phyloP scores from a whole-genome alignment of 2,888 invertebrate genomes.

The Parelbella ahira region DNA sequence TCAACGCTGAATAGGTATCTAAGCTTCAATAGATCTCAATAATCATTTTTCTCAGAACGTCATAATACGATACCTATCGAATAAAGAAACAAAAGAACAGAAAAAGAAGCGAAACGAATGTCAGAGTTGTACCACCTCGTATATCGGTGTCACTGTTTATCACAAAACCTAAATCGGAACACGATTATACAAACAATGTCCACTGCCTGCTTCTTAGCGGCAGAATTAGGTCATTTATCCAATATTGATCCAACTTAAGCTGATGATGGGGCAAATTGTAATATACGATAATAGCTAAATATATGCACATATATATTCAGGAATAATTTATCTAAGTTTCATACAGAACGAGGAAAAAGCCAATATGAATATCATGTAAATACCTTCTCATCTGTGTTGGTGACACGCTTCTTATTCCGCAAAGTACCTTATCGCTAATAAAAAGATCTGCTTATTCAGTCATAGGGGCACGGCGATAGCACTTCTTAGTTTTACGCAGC shows the following conservation, averaged over 20 bases:
- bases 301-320: not conserved
- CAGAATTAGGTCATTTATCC: too few species aligned
- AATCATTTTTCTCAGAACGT: too few species aligned
- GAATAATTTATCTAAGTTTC: conserved; percentile 8
- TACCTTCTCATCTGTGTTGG: conserved; percentile 21
- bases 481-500: conserved; percentile 19
- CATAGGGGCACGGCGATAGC: conserved; percentile 10
- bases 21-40: too few species aligned
- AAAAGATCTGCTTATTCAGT: conserved; percentile 22
- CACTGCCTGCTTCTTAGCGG: too few species aligned
- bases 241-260: not conserved
- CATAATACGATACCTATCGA: too few species aligned
- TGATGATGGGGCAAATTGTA: not conserved
- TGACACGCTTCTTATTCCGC: conserved; percentile 15
- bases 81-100: too few species aligned
- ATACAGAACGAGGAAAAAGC: conserved; percentile 15
- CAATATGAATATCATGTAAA: conserved; percentile 23
- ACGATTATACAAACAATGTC: too few species aligned
- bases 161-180: too few species aligned
- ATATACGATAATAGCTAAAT: not conserved
- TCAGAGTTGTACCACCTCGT: too few species aligned
- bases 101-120: too few species aligned
- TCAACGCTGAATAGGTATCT: too few species aligned
- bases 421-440: conserved; percentile 25
- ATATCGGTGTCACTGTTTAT: too few species aligned